These are phyloP conservation scores for Limnephilus rhombicus DNA, from an alignment of 2,888 invertebrate genomes.

Conservation along the genomic window DNA sequence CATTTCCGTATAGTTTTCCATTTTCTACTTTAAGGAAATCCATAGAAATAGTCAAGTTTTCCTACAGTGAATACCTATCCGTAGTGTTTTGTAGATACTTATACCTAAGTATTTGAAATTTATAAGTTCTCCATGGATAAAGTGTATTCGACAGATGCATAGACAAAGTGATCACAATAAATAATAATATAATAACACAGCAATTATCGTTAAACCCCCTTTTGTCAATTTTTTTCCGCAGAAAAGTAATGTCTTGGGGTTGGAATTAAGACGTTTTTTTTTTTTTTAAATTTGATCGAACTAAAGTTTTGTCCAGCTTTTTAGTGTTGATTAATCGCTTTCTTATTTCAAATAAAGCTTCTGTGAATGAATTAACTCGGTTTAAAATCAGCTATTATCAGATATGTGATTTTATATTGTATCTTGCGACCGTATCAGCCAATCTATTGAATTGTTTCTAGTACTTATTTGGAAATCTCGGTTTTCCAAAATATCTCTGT, in stretches of 20 bases:
- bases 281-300: background rate
- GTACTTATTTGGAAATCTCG: background rate
- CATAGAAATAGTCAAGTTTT: background rate
- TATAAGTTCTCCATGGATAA: background rate
- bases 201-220: background rate
- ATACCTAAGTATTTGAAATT: background rate
- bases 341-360: background rate
- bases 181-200: background rate
- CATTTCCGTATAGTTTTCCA: slow-evolving; percentile 42
- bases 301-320: background rate
- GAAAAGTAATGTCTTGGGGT: background rate
- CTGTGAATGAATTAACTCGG: background rate
- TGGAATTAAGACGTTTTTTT: background rate
- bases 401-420: background rate
- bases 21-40: background rate
- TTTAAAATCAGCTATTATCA: background rate
- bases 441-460: background rate
- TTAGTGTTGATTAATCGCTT: background rate
- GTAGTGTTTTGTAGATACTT: background rate
- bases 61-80: background rate
- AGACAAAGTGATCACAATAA: background rate
- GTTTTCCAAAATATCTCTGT: slow-evolving; percentile 17
- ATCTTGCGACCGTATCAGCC: background rate
- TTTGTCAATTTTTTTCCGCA: background rate
- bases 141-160: background rate